These are phyloP conservation scores for Erynnis tages DNA, from an alignment of 2,888 invertebrate species.

Conservation along the genomic window DNA sequence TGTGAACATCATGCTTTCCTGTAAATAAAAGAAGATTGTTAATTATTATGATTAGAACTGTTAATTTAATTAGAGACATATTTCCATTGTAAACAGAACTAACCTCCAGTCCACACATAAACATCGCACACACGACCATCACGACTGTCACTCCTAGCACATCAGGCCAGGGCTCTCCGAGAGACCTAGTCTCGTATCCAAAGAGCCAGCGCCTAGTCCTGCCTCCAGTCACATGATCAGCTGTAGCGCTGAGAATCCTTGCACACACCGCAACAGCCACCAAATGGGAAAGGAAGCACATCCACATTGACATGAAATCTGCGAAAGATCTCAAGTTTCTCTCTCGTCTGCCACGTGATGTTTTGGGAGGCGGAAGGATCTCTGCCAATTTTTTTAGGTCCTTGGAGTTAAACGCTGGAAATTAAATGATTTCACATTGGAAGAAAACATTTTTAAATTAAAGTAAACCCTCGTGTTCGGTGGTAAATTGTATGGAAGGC, in stretches of 20 bases:
- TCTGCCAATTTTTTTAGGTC: constrained; percentile 65
- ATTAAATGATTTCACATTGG: no score
- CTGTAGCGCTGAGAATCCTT: constrained; percentile 82
- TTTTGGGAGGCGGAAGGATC: constrained; percentile 63
- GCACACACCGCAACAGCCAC: constrained; percentile 83
- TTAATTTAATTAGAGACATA: no score
- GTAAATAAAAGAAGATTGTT: constrained; percentile 41
- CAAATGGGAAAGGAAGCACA: constrained; percentile 80
- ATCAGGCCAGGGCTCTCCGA: constrained; percentile 84
- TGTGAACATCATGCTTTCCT: constrained; percentile 78
- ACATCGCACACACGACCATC: constrained; percentile 82
- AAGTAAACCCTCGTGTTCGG: no score
- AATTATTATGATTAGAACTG: no score
- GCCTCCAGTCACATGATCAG: constrained; percentile 83
- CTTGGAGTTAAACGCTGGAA: constrained; percentile 67
- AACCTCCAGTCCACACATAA: constrained; percentile 84
- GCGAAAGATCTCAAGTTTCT: constrained; percentile 76
- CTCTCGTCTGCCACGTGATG: constrained; percentile 62
- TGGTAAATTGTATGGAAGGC: no score
- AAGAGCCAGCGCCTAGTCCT: constrained; percentile 82
- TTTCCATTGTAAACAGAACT: constrained; percentile 7
- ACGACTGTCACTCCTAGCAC: constrained; percentile 83
- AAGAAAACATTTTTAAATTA: no score
- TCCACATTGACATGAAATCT: constrained; percentile 83
- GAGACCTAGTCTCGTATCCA: constrained; percentile 79